phyloP scores from a whole-genome alignment of 2,888 invertebrate species.

The Hesperia comma region DNA sequence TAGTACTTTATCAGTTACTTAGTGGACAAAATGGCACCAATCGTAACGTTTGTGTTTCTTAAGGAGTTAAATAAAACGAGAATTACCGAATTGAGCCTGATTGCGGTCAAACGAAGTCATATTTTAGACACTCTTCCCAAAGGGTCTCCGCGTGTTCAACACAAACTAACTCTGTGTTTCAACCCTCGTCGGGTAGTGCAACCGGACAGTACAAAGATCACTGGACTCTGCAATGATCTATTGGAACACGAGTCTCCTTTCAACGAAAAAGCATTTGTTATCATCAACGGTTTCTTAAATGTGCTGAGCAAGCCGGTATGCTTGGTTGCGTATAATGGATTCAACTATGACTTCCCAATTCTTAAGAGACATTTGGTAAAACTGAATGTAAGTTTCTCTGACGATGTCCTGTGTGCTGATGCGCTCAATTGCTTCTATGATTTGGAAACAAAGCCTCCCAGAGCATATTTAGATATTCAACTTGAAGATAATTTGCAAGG shows the following conservation, averaged over 20 bases:
- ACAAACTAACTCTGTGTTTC: slow-evolving; percentile 88
- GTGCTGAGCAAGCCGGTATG: slow-evolving; percentile 88
- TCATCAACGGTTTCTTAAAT: slow-evolving; percentile 86
- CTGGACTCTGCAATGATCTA: slow-evolving; percentile 87
- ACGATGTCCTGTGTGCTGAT: slow-evolving; percentile 84
- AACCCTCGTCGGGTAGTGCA: slow-evolving; percentile 85
- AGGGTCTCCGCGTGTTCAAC: slow-evolving; percentile 85
- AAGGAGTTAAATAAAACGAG: slow-evolving; percentile 82
- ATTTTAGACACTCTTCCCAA: slow-evolving; percentile 62
- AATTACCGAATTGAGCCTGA: slow-evolving; percentile 88
- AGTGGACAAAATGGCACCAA: slow-evolving; percentile 54
- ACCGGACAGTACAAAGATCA: slow-evolving; percentile 63
- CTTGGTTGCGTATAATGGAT: slow-evolving; percentile 92
- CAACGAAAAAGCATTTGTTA: slow-evolving; percentile 77
- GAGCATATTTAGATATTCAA: not conserved
- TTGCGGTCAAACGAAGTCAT: slow-evolving; percentile 83
- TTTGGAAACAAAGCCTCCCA: slow-evolving; percentile 4
- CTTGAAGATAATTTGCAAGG: too few species aligned
- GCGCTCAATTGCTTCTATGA: slow-evolving; percentile 73
- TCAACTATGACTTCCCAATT: slow-evolving; percentile 90
- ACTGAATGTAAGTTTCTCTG: slow-evolving; percentile 68
- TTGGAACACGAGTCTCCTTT: slow-evolving; percentile 86
- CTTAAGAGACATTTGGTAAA: slow-evolving; percentile 81
- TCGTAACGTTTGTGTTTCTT: slow-evolving; percentile 87
- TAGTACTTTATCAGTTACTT: too few species aligned